Conservation (phyloP, 2,888 invertebrate genomes). For the Cyclophora punctaria region DNA sequence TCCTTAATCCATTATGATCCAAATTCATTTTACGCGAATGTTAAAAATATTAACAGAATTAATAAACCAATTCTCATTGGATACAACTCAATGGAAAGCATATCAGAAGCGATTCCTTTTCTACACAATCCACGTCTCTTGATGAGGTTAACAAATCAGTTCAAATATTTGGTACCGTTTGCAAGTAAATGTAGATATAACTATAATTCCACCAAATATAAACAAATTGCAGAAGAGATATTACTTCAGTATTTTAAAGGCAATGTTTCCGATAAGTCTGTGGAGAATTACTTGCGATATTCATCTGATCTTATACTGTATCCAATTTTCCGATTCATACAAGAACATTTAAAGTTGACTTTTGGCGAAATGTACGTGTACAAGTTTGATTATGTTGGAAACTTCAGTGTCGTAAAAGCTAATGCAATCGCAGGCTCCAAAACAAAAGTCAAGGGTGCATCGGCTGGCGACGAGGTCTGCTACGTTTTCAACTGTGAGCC, state of each 20-base stretch:
- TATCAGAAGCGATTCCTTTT: slow-evolving; percentile 60
- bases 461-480: slow-evolving; percentile 65
- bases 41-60: slow-evolving; percentile 13
- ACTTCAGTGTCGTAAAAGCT: slow-evolving; percentile 50
- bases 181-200: slow-evolving; percentile 43
- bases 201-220: slow-evolving; percentile 38
- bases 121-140: slow-evolving; percentile 48
- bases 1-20: slow-evolving; percentile 36
- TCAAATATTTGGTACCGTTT: slow-evolving; percentile 63
- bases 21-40: slow-evolving; percentile 22
- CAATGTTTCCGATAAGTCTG: slow-evolving; percentile 38
- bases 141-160: slow-evolving; percentile 37
- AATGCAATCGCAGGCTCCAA: slow-evolving; percentile 37
- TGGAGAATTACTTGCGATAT: slow-evolving; percentile 50
- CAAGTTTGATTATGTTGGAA: slow-evolving; percentile 63
- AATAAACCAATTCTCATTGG: slow-evolving; percentile 62
- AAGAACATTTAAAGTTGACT: slow-evolving; percentile 29
- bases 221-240: slow-evolving; percentile 38
- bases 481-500: slow-evolving; percentile 66
- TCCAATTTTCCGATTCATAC: slow-evolving; percentile 59
- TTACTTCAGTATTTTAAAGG: slow-evolving; percentile 46
- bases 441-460: slow-evolving; percentile 51
- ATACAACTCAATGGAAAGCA: slow-evolving; percentile 65
- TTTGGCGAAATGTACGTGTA: slow-evolving; percentile 47
- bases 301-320: slow-evolving; percentile 58